phyloP scores from a whole-genome alignment of 2,113 vertebrate genomes.

The Actenoides hombroni region DNA sequence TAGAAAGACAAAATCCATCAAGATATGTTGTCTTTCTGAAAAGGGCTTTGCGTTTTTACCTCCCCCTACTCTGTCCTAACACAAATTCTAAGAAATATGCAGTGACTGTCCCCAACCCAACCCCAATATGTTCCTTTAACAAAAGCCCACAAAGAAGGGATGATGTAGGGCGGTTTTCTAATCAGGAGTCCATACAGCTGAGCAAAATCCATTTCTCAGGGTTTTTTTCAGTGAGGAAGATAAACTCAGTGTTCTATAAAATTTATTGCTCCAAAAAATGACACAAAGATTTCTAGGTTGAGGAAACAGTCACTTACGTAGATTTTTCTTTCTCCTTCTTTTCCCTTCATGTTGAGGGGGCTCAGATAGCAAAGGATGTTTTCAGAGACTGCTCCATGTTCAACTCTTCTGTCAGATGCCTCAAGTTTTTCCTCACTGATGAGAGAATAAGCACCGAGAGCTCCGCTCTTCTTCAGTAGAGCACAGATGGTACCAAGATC shows the following conservation, averaged over 20 bases:
- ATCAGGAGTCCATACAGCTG: neutral
- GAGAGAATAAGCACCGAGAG: neutral
- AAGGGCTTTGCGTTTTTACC: neutral
- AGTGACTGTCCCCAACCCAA: neutral
- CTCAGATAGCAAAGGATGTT: neutral
- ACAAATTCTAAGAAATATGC: neutral
- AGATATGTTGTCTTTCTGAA: neutral
- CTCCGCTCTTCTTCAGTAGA: neutral
- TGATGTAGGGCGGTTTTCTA: neutral
- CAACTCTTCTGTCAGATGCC: neutral
- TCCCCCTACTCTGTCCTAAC: neutral
- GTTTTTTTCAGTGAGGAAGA: neutral
- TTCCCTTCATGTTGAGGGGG: neutral
- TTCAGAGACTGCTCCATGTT: neutral
- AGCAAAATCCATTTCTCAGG: neutral
- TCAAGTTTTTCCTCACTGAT: neutral
- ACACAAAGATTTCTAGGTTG: neutral
- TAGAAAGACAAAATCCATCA: neutral
- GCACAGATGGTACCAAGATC: neutral
- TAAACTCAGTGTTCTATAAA: neutral
- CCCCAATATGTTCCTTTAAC: neutral
- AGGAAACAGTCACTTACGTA: neutral
- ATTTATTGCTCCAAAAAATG: neutral
- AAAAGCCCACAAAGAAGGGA: neutral
- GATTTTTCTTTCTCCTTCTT: constrained; percentile 17